These are phyloP conservation scores for Spisula solida DNA, from an alignment of 2,888 invertebrate species.

Conservation along the genomic window DNA sequence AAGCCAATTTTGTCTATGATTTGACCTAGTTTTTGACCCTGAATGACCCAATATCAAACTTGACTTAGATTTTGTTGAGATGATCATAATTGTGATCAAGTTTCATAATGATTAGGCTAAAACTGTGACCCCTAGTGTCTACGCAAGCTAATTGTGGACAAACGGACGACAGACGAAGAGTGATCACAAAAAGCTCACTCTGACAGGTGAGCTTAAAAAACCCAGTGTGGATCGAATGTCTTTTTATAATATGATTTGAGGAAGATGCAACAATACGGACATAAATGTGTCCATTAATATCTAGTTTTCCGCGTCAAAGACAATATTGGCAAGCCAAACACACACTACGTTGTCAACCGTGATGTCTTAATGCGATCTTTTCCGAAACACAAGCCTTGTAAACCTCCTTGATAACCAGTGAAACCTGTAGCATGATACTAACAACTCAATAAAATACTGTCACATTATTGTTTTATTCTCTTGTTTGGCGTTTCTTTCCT, in stretches of 20 bases:
- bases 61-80: too few relatives aligned
- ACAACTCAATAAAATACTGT: not conserved
- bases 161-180: too few relatives aligned
- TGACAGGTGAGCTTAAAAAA: too few relatives aligned
- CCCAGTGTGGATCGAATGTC: not conserved
- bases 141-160: too few relatives aligned
- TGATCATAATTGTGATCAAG: too few relatives aligned
- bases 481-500: not conserved
- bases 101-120: too few relatives aligned
- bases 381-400: conserved; percentile 49
- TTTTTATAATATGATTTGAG: conserved; percentile 43
- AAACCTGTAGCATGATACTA: not conserved
- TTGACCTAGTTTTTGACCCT: too few relatives aligned
- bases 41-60: too few relatives aligned
- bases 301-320: conserved; percentile 32
- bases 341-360: conserved; percentile 29
- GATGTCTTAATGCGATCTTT: conserved; percentile 42
- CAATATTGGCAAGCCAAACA: conserved; percentile 34
- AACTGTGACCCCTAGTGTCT: too few relatives aligned
- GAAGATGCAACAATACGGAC: conserved; percentile 3
- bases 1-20: too few relatives aligned
- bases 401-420: conserved; percentile 15
- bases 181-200: too few relatives aligned
- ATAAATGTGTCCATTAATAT: conserved; percentile 45
- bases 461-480: conserved; percentile 1